Evolutionary conservation across 2,797 vertebrate genomes (phyloP).

Genomic region (Fistularia tabacaria): DNA sequence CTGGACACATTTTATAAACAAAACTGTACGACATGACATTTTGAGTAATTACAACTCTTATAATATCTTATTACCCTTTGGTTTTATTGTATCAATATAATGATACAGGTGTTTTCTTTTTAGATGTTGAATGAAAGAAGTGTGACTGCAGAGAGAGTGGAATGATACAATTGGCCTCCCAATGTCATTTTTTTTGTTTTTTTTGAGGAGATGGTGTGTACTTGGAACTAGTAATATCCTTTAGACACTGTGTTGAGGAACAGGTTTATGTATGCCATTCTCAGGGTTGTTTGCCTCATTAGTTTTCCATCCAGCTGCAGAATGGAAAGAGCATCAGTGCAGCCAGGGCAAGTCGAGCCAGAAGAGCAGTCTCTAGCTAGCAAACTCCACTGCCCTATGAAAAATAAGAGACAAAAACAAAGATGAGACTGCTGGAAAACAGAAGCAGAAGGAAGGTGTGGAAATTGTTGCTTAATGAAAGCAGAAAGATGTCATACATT

Average conservation of each 20-base stretch:
- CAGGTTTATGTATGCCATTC: constrained; percentile 40
- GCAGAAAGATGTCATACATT: no score
- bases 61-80: neutral
- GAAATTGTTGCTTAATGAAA: neutral
- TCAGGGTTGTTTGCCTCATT: constrained; percentile 58
- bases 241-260: constrained; percentile 36
- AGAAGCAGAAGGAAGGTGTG: neutral
- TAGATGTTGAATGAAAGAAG: neutral
- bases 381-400: constrained; percentile 21
- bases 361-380: constrained; percentile 34
- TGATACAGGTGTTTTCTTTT: neutral
- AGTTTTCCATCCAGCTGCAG: constrained; percentile 59
- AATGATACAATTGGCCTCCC: constrained; percentile 2
- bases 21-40: neutral
- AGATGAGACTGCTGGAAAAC: no score
- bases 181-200: neutral
- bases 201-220: constrained; percentile 25
- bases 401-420: neutral
- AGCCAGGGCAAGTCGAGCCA: constrained; percentile 51
- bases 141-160: constrained; percentile 19
- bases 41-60: constrained; percentile 1
- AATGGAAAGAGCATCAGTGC: constrained; percentile 58
- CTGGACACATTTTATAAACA: constrained; percentile 11
- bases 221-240: constrained; percentile 27
- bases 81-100: neutral